phyloP scores from a whole-genome alignment of 2,113 vertebrate species.

The Struthio camelus region DNA sequence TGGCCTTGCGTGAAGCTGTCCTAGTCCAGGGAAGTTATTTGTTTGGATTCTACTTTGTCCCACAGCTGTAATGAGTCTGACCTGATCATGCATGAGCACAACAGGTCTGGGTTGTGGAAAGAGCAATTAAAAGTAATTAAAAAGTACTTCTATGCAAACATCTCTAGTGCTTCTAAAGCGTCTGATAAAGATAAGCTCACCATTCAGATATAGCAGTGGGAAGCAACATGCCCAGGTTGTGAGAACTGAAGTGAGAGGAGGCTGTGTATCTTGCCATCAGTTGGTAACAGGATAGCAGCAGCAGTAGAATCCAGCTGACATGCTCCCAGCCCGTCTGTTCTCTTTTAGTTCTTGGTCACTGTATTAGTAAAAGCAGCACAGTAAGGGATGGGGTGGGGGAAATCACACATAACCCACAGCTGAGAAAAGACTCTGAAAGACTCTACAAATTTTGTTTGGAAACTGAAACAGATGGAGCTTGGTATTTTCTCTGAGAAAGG shows the following conservation, averaged over 20 bases:
- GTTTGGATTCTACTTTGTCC: no score
- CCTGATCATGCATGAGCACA: no score
- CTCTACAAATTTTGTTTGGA: not conserved
- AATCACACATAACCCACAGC: not conserved
- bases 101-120: no score
- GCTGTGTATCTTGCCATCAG: not conserved
- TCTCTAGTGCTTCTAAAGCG: not conserved
- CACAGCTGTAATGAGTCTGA: no score
- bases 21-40: no score
- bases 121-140: not conserved
- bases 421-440: not conserved
- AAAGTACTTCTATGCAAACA: not conserved
- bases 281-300: not conserved
- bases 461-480: not conserved
- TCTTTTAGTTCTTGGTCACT: not conserved
- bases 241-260: not conserved
- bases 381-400: not conserved
- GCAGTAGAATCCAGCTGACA: not conserved
- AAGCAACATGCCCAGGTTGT: not conserved
- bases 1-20: no score
- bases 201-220: not conserved
- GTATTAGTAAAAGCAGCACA: not conserved
- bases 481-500: not conserved
- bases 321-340: not conserved
- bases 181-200: not conserved